Base-by-base conservation (phyloP, 2,888 invertebrate genomes). In the Chrysolina americana region DNA sequence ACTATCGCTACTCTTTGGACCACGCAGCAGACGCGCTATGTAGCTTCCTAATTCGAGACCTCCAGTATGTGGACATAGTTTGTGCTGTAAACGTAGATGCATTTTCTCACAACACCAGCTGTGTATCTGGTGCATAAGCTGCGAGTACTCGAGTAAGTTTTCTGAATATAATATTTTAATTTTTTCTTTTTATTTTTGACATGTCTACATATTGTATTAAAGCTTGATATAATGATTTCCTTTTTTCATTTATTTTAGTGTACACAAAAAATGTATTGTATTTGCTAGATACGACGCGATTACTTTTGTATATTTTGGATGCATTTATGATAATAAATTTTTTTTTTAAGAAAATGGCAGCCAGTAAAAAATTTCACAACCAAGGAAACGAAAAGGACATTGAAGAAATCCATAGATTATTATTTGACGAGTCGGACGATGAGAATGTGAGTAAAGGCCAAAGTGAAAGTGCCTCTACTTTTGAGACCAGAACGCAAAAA, bases 341-440 rank as follows among this genome's bases (percentile, higher is more conserved):
- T 10, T 19, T 50, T 50, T 50, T 50, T 10, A 50, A 50, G 50
- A 50, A 50, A 19, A 50, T 50, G 50, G 50, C 50, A 50, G 10
- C 50, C 50, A 50, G 50, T 50, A 50, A 50, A 50, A 19, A 50
- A 50, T 50, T 50, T 50, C 10, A 50, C 50, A 19, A 50, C 19
- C 50, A 19, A 50, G 19, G 9, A 50, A 50, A 50, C 50, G 50
- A 50, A 50, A 19, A 50, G 19, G 50, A 50, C 50, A 50, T 50
- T 50, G 50, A 50, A 50, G 50, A 50, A 50, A 50, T 50, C 50
- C 50, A 50, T 50, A 50, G 50, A 50, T 50, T 50, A 50, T 50
- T 50, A 50, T 50, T 50, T 50, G 50, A 50, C 50, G 50, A 50
- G 50, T 50, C 19, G 50, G 50, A 50, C 50, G 19, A 50, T 50